Evolutionary conservation across 1,140 invertebrate species (phyloP).

Genomic region (Drosophila arizonae): DNA sequence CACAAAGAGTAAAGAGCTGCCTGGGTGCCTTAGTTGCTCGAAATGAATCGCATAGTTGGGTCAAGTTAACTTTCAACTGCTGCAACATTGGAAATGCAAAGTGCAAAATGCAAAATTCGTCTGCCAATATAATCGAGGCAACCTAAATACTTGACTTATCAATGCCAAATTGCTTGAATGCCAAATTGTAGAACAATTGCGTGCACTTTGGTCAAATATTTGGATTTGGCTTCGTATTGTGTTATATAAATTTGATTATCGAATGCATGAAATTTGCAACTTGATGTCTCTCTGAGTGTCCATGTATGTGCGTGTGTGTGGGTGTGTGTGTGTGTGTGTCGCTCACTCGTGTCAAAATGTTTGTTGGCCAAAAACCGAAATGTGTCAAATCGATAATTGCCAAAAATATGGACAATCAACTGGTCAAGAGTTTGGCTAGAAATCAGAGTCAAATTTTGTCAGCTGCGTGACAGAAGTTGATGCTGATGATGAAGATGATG

Average conservation of each 20-base stretch:
- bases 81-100: no score
- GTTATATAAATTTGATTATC: slow-evolving; percentile 40
- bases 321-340: neutral
- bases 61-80: neutral
- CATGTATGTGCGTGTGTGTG: neutral
- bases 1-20: neutral
- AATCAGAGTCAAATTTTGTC: neutral
- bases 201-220: slow-evolving; percentile 22
- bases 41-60: neutral
- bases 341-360: slow-evolving; percentile 61
- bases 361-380: slow-evolving; percentile 59
- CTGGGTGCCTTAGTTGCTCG: neutral
- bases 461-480: slow-evolving; percentile 13
- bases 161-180: slow-evolving; percentile 32
- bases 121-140: neutral
- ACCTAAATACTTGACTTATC: slow-evolving; percentile 9
- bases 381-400: slow-evolving; percentile 80
- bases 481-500: slow-evolving; percentile 10
- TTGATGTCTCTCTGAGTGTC: neutral
- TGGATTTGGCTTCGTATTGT: slow-evolving; percentile 21
- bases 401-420: slow-evolving; percentile 45
- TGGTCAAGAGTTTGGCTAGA: slow-evolving; percentile 1
- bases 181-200: slow-evolving; percentile 39
- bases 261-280: slow-evolving; percentile 39
- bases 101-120: no score